Evolutionary conservation across 37 sponge, comb jelly and placozoan species (phyloP), one percentile per base, ranked within the genome.

Genomic region (Axinella damicornis): DNA sequence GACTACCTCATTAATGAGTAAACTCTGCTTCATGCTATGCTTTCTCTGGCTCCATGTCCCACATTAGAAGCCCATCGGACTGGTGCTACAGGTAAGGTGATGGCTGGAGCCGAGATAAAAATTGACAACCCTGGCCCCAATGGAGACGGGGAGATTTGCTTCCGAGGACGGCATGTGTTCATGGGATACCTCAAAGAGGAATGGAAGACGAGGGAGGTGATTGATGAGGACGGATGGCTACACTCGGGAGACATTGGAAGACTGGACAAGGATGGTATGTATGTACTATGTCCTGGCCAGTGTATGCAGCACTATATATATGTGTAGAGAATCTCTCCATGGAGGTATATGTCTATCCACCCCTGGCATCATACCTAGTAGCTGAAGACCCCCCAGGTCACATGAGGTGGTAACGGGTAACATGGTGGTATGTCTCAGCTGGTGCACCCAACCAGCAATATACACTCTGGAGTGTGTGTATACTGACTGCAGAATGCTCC

Each of bases 181-280:
- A 96, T 98, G 97, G 99, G 97, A 2, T 98, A 98, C 67, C 89
- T 98, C 66, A 78, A 91, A 20, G 80, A 90, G 53, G 95, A 92
- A 85, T 85, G 85, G 72, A 94, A 96, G 90, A 96, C 97, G 0
- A 77, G 40, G 57, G 92, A 92, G 38, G 77, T 90, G 40, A 87
- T 98, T 41, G 97, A 96, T 80, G 93, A 94, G 55, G 95, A 98
- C 73, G 97, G 99, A 33, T 98, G 95, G 96, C 95, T 96, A 0
- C 97, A 98, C 67, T 90, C 97, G 0, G 99, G 99, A 27, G 99
- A 98, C 62, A 88, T 98, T 60, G 99, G 93, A 22, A 87, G 83
- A 35, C 22, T 93, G 6, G 97, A 96, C 74, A 25, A 79, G 14
- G 92, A 95, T 53, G 91, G 97, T 94, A 54, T 14, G 85, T 40